phyloP scores from a whole-genome alignment of 2,797 vertebrate species.

The Emydoidea blandingii region DNA sequence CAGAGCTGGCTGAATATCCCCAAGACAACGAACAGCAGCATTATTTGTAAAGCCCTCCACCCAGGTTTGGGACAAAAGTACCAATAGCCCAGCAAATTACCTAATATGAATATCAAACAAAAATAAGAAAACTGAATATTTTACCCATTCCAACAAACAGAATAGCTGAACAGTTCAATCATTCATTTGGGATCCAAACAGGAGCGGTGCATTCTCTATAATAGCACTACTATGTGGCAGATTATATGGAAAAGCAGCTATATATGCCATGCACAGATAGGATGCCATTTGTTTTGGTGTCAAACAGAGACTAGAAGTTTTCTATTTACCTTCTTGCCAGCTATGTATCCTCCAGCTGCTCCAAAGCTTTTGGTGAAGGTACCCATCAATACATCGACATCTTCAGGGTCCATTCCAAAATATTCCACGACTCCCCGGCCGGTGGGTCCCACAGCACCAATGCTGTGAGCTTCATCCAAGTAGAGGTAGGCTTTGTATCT shows the following conservation, averaged over 20 bases:
- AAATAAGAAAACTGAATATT: conserved; percentile 30
- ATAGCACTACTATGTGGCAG: rapidly evolving
- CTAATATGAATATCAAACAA: conserved; percentile 41
- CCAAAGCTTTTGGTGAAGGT: conserved; percentile 97
- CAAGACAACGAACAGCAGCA: conserved; percentile 48
- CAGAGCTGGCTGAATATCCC: conserved; percentile 33
- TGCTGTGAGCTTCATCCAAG: conserved; percentile 96
- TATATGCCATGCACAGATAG: not conserved
- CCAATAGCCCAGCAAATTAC: conserved; percentile 44
- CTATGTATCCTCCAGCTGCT: conserved; percentile 92
- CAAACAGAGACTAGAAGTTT: not conserved
- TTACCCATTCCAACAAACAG: not conserved
- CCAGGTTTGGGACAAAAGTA: conserved; percentile 46
- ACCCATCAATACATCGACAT: conserved; percentile 94
- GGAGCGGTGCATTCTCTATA: not conserved
- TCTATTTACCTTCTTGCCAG: conserved; percentile 89
- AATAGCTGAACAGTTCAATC: no score
- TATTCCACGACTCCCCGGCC: conserved; percentile 90
- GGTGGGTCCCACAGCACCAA: conserved; percentile 87
- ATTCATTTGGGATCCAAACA: conserved; percentile 15
- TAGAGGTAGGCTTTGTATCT: conserved; percentile 95
- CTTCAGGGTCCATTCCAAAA: conserved; percentile 86
- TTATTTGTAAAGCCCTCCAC: not conserved
- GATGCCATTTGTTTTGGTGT: not conserved
- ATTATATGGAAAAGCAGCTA: not conserved